A percentile compares a stretch with the other conserved stretches of the same genome.
Evolutionary conservation across 1,140 invertebrate species (phyloP).

Genomic region (Euwallacea fornicatus): DNA sequence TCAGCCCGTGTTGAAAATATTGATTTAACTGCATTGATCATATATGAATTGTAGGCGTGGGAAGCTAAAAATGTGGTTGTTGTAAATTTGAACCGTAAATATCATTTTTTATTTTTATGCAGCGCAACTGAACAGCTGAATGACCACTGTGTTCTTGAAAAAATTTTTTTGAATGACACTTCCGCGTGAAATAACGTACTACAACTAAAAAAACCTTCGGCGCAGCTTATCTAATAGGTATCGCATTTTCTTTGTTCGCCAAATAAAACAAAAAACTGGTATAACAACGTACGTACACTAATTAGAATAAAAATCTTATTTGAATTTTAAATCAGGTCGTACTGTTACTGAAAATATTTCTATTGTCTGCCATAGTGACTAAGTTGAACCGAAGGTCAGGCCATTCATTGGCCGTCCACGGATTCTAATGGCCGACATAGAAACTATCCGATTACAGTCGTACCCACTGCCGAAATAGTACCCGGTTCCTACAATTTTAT

Average conservation of each 20-base stretch:
- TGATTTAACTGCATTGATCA: too few species aligned
- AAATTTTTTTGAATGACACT: neutral
- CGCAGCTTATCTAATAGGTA: neutral
- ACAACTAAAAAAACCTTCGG: neutral
- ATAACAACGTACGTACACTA: conserved; percentile 1
- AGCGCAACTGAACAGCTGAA: neutral
- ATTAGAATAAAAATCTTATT: conserved; percentile 15
- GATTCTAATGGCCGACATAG: conserved; percentile 18
- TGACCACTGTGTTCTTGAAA: neutral
- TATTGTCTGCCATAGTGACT: conserved; percentile 21
- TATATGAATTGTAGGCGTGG: too few species aligned
- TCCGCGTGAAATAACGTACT: neutral
- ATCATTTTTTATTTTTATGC: neutral
- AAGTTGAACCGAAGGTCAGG: conserved; percentile 8
- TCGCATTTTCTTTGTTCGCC: neutral
- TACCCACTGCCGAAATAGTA: conserved; percentile 4
- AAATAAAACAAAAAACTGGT: conserved; percentile 5
- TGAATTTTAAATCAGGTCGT: conserved; percentile 12
- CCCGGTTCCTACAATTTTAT: neutral
- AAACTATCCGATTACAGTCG: conserved; percentile 16
- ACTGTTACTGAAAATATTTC: conserved; percentile 19
- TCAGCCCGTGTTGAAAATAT: neutral
- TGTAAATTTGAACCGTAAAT: too few species aligned
- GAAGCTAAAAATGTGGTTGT: too few species aligned
- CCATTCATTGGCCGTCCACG: conserved; percentile 3